Evolutionary conservation across 2,797 vertebrate genomes (phyloP), one percentile per base, ranked within the genome.

Genomic region (Podarcis siculus): DNA sequence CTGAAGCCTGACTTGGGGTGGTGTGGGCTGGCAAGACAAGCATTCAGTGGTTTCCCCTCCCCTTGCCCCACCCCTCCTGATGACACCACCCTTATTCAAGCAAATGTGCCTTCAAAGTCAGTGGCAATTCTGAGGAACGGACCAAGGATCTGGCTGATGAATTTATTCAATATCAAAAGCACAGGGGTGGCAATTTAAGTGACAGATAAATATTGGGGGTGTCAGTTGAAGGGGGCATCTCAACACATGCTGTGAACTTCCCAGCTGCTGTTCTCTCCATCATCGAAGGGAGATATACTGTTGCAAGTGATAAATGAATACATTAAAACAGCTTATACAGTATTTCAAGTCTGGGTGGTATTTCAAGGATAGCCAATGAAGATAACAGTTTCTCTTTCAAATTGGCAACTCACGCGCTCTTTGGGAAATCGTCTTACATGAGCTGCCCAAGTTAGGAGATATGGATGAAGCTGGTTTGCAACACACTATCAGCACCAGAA

Each of bases 351-450:
- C 32, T 76, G 35, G 69, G 45, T 39, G 45, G 15, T 72, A 39
- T 80, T 86, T 86, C 77, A 80, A 72, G 66, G 45, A n/a, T 10
- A 80, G 45, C 49, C 69, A 86, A 37, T 79, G 64, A 79, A 58
- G 39, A 78, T 76, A 85, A 30, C 32, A 21, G 5, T 79, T 86
- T 37, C 45, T 72, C 67, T 80, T 49, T 71, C 49, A 49, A 86
- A 25, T n/a, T 79, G 61, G 37, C 15, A 77, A 85, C 30, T 32
- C 66, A 9, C 21, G 1, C 32, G 13, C 19, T 71, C 30, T 71
- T 71, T 71, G 39, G 30, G 30, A 71, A 45, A 80, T 71, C 19
- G 19, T 35, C 45, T 42, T 27, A 25, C 32, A 83, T 25, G 17
- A 32, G 27, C 71, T 55, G 42, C 32, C 17, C 55, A 55, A 71